phyloP scores from a whole-genome alignment of 2,113 vertebrate species.

The Orcinus orca region DNA sequence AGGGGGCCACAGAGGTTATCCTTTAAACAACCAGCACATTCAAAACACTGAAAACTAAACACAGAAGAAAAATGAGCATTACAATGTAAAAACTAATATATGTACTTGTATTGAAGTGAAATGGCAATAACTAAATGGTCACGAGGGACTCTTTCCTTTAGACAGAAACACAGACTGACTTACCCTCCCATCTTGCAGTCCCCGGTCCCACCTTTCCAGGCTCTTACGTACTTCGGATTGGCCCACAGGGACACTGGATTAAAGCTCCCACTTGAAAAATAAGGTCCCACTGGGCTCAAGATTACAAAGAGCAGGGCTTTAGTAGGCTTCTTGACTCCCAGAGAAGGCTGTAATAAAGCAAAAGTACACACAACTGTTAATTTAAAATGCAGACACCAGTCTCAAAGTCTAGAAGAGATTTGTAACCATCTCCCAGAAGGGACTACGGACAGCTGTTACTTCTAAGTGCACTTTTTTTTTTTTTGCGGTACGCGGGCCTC shows the following conservation, averaged over 20 bases:
- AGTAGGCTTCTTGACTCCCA: slow-evolving; percentile 89
- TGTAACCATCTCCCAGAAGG: neutral
- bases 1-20: neutral
- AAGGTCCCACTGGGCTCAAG: slow-evolving; percentile 90
- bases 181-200: slow-evolving; percentile 96
- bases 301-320: slow-evolving; percentile 90
- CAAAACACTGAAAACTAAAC: neutral
- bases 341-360: slow-evolving; percentile 81
- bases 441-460: neutral
- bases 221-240: slow-evolving; percentile 89
- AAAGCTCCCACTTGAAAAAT: slow-evolving; percentile 85
- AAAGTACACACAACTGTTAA: neutral
- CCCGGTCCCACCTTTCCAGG: slow-evolving; percentile 93
- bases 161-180: neutral
- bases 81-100: neutral
- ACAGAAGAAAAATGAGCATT: neutral
- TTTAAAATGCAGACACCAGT: neutral
- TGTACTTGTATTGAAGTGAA: neutral
- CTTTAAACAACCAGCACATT: neutral
- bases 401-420: neutral
- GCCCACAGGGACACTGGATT: slow-evolving; percentile 91
- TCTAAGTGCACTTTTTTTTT: neutral
- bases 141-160: neutral
- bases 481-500: too few relatives aligned
- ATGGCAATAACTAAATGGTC: neutral